These are phyloP conservation scores for Ivindomyrus marchei DNA, from an alignment of 2,113 vertebrate species.

Conservation along the genomic window DNA sequence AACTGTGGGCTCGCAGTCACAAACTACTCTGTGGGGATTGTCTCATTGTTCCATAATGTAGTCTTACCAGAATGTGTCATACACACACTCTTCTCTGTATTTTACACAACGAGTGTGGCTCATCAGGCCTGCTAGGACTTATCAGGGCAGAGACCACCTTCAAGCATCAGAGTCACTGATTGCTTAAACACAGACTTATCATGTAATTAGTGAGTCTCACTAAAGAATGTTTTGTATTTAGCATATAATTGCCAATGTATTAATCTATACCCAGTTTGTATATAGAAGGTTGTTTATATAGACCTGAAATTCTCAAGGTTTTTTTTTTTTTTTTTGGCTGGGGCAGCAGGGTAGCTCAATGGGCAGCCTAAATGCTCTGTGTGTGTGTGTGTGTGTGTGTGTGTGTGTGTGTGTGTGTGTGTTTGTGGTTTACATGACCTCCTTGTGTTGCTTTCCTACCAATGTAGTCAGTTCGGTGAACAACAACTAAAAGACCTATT, in stretches of 20 bases:
- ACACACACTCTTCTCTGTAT: neutral
- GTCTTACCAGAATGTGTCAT: neutral
- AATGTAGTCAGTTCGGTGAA: neutral
- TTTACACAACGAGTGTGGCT: neutral
- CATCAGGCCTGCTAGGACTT: neutral
- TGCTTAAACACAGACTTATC: neutral
- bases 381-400: neutral
- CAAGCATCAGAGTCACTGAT: neutral
- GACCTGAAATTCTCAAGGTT: neutral
- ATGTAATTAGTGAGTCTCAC: neutral
- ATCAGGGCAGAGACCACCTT: neutral
- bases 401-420: neutral
- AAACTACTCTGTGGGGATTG: neutral
- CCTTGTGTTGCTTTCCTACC: neutral
- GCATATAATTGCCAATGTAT: neutral
- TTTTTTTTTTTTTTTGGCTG: neutral
- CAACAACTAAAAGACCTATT: neutral
- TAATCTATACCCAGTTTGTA: neutral
- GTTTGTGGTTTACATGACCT: neutral
- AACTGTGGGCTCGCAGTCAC: neutral
- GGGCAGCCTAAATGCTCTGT: neutral
- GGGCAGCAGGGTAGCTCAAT: neutral
- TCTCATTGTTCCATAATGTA: neutral
- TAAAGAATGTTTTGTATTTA: neutral
- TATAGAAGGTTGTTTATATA: neutral